A percentile compares a stretch with the other conserved stretches of the same genome.
Conservation (phyloP, 2,797 vertebrate species). For the Cichlasoma orientale region DNA sequence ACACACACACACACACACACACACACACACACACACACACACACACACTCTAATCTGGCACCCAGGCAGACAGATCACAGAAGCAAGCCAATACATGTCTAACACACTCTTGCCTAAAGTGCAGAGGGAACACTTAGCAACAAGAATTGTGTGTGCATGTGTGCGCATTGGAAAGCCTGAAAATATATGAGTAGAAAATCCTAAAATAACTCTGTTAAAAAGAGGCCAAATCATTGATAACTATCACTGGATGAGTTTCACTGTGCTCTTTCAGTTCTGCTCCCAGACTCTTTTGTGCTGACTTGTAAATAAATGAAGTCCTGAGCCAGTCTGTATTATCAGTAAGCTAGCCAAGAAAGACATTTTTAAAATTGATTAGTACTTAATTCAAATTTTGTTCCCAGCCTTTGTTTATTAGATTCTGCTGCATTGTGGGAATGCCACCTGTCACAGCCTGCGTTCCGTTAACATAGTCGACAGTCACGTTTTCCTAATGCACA, state of each 20-base stretch:
- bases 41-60: slow-evolving; percentile 49
- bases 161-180: background rate
- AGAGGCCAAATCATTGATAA: background rate
- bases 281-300: background rate
- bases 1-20: slow-evolving; percentile 25
- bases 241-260: background rate
- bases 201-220: slow-evolving; percentile 6
- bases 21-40: slow-evolving; percentile 9
- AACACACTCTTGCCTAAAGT: slow-evolving; percentile 15
- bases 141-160: background rate
- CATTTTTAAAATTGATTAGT: background rate
- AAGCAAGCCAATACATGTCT: slow-evolving; percentile 69
- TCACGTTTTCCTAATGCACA: slow-evolving; percentile 6
- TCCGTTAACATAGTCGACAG: slow-evolving; percentile 16
- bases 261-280: slow-evolving; percentile 3
- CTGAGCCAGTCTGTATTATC: background rate
- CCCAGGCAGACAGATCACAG: slow-evolving; percentile 47
- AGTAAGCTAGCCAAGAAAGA: background rate
- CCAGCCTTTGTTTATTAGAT: slow-evolving; percentile 16
- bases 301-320: background rate
- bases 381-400: background rate
- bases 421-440: slow-evolving; percentile 8
- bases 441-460: slow-evolving; percentile 32
- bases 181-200: slow-evolving; percentile 18
- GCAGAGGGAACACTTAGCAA: background rate